These are phyloP conservation scores for Typhlomys cinereus DNA, from an alignment of 2,113 vertebrate genomes.

Conservation along the genomic window DNA sequence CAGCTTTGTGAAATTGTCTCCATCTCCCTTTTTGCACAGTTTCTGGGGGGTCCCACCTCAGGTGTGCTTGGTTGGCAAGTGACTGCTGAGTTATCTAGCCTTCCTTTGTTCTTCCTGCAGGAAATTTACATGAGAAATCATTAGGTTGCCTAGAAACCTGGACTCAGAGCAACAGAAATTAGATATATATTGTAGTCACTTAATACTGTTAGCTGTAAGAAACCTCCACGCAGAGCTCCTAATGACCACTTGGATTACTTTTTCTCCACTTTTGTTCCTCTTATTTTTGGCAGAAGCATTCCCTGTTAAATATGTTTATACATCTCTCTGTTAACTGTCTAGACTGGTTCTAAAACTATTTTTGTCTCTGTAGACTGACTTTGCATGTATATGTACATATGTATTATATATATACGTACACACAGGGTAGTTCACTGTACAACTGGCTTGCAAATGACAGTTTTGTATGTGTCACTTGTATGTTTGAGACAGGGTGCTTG, in stretches of 20 bases:
- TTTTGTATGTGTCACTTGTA: background rate
- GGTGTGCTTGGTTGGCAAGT: too few species aligned
- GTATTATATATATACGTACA: too few species aligned
- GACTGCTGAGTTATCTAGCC: too few species aligned
- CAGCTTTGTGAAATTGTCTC: too few species aligned
- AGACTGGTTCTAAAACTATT: background rate
- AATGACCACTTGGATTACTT: background rate
- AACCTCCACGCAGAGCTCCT: background rate
- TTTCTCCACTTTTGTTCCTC: background rate
- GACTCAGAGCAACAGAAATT: background rate
- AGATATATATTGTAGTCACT: background rate
- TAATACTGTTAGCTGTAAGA: conserved; percentile 1
- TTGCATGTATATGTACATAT: background rate
- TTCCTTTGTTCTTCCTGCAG: background rate
- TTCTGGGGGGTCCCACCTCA: too few species aligned
- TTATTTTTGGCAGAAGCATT: background rate
- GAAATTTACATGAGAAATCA: conserved; percentile 30
- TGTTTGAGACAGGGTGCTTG: background rate
- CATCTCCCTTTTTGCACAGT: too few species aligned
- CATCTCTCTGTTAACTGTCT: background rate
- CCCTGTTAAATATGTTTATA: background rate
- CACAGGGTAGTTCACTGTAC: background rate
- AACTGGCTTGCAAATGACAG: background rate
- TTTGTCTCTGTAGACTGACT: background rate
- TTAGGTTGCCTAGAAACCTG: background rate